A percentile compares a stretch with the other conserved stretches of the same genome.
Conservation (phyloP, 2,113 vertebrate species). For the Strix uralensis region DNA sequence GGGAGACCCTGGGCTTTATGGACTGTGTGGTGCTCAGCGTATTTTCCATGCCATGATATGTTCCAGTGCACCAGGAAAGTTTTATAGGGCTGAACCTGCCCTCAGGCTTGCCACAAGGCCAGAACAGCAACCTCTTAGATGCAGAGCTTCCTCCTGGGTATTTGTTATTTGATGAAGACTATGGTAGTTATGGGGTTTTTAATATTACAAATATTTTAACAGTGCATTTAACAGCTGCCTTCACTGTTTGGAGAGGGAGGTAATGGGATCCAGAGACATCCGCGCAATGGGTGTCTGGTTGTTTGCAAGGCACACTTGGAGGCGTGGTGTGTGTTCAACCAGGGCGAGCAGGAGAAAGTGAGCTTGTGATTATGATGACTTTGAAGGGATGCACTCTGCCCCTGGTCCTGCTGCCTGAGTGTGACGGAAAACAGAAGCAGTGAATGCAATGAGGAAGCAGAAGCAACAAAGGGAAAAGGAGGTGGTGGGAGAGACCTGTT, state of each 20-base stretch:
- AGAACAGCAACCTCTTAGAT: neutral
- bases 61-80: neutral
- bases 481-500: neutral
- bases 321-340: neutral
- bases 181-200: neutral
- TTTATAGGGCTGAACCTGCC: neutral
- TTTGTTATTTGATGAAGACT: neutral
- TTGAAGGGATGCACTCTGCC: neutral
- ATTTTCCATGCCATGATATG: neutral
- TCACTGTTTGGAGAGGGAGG: neutral
- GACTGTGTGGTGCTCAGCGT: neutral
- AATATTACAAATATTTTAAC: neutral
- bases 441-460: neutral
- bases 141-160: neutral
- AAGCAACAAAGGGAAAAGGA: neutral
- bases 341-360: neutral
- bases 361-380: neutral
- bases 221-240: neutral
- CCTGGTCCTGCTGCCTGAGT: neutral
- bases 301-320: neutral
- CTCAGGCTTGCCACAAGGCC: neutral
- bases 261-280: neutral
- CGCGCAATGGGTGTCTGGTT: accelerated
- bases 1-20: neutral
- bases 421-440: too few relatives aligned